Evolutionary conservation across 2,797 vertebrate species (phyloP).

Genomic region (Danio aesculapii): DNA sequence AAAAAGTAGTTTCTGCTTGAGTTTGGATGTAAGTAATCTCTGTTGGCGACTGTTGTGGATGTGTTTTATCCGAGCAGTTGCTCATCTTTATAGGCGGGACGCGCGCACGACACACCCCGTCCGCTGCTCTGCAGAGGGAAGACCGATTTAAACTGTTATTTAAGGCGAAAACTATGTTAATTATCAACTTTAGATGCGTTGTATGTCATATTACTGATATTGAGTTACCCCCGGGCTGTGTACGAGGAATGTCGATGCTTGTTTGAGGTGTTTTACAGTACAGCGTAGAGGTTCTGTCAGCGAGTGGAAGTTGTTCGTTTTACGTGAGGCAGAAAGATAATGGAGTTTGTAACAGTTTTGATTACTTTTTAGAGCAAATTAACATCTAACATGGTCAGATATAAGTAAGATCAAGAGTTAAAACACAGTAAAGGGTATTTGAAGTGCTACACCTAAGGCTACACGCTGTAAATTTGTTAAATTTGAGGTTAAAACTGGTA

Average conservation of each 20-base stretch:
- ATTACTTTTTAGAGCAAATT: not conserved
- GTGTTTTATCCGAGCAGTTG: conserved; percentile 24
- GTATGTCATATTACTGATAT: not conserved
- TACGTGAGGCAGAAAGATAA: not conserved
- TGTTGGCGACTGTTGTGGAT: not conserved
- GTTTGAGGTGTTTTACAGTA: conserved; percentile 14
- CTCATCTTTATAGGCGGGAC: conserved; percentile 43
- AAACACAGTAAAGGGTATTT: not conserved
- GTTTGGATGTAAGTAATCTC: not conserved
- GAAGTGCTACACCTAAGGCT: not conserved
- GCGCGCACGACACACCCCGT: conserved; percentile 55
- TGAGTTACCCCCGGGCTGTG: not conserved
- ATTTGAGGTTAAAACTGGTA: not conserved
- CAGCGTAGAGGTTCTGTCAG: not conserved
- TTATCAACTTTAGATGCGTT: conserved; percentile 20
- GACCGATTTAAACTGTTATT: conserved; percentile 18
- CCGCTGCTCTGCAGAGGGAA: conserved; percentile 48
- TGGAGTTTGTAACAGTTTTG: not conserved
- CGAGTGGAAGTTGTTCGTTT: conserved; percentile 29
- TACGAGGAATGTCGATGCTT: not conserved
- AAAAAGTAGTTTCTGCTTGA: conserved; percentile 36
- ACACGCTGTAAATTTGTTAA: not conserved
- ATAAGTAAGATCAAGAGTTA: not conserved
- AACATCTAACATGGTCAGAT: not conserved
- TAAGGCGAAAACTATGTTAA: not conserved